A percentile compares a stretch with the other conserved stretches of the same genome.
Evolutionary conservation across 2,888 invertebrate species (phyloP).

Genomic region (Rutpela maculata): DNA sequence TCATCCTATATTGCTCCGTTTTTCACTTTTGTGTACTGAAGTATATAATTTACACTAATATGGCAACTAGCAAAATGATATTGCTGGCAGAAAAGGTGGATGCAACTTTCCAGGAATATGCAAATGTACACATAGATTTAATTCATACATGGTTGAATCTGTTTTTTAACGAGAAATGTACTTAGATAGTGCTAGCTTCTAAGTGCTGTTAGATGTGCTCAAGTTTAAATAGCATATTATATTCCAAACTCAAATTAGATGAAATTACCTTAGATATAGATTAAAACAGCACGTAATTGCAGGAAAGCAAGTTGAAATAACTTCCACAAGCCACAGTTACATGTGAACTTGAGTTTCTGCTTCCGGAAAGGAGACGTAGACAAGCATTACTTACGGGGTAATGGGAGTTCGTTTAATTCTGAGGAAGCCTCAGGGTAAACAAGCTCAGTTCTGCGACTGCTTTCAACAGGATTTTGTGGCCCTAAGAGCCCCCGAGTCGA

Average conservation of each 20-base stretch:
- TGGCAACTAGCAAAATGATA: too few species aligned
- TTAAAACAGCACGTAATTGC: conserved; percentile 31
- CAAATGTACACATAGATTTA: too few species aligned
- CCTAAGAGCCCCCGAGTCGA: conserved; percentile 19
- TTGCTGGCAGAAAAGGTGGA: too few species aligned
- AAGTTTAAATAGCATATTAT: conserved; percentile 18
- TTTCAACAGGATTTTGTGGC: conserved; percentile 41
- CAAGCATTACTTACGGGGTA: conserved; percentile 25
- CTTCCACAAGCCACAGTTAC: conserved; percentile 7
- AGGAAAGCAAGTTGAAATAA: conserved; percentile 19
- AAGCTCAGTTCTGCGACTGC: conserved; percentile 35
- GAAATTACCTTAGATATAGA: conserved; percentile 33
- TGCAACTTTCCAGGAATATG: too few species aligned
- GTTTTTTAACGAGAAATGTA: too few species aligned
- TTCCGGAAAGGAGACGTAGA: conserved; percentile 22
- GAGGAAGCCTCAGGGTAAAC: conserved; percentile 39
- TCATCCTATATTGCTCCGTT: too few species aligned
- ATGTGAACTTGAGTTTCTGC: conserved; percentile 23
- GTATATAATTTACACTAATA: too few species aligned
- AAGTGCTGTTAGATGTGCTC: conserved; percentile 12
- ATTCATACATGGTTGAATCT: too few species aligned
- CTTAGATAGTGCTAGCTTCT: neutral
- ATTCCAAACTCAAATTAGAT: conserved; percentile 26
- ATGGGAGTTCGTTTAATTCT: conserved; percentile 44
- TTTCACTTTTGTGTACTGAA: too few species aligned